Evolutionary conservation across 1,140 invertebrate species (phyloP).

Genomic region (Carcinoscorpius rotundicauda): DNA sequence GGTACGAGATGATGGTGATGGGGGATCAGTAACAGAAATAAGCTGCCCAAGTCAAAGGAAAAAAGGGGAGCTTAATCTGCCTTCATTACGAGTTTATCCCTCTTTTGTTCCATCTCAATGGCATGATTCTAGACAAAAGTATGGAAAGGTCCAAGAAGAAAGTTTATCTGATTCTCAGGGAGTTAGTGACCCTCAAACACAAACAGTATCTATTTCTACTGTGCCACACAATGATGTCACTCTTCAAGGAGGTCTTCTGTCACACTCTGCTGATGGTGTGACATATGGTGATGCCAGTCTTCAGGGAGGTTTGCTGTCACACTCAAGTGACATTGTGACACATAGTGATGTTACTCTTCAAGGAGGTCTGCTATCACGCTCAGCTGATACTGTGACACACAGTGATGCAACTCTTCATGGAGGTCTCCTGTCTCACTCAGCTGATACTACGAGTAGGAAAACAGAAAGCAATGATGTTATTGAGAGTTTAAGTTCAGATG

Average conservation of each 20-base stretch:
- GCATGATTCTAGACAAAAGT: slow-evolving; percentile 5
- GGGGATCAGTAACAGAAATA: slow-evolving; percentile 17
- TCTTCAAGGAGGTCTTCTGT: background rate
- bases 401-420: background rate
- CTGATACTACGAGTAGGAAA: background rate
- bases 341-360: background rate
- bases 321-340: background rate
- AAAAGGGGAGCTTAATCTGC: slow-evolving; percentile 9
- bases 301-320: background rate
- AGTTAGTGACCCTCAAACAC: slow-evolving; percentile 1
- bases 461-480: slow-evolving; percentile 3
- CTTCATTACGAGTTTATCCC: slow-evolving; percentile 11
- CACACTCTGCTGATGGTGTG: background rate
- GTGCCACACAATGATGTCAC: background rate
- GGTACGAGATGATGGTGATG: slow-evolving; percentile 17
- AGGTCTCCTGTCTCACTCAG: background rate
- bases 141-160: background rate
- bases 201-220: background rate
- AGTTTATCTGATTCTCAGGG: background rate
- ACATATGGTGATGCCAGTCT: background rate
- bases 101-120: slow-evolving; percentile 6
- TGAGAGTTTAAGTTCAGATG: slow-evolving; percentile 15
- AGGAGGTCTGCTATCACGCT: background rate
- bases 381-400: background rate
- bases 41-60: slow-evolving; percentile 14